Evolutionary conservation across 2,888 invertebrate genomes (phyloP).

Genomic region (Eupithecia abbreviata): DNA sequence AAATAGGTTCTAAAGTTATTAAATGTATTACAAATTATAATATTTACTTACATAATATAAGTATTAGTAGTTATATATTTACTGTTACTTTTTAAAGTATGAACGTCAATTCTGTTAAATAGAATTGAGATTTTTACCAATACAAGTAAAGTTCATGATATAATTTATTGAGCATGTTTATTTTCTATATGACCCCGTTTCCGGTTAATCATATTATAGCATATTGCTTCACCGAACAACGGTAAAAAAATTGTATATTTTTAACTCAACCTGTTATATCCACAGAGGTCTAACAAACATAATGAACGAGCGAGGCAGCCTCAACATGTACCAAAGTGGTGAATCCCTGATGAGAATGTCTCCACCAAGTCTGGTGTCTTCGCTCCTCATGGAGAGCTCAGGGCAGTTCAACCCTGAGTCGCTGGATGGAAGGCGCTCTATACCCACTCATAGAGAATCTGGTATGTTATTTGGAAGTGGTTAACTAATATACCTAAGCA

Average conservation of each 20-base stretch:
- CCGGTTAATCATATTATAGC: too few species aligned
- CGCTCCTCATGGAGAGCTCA: slow-evolving; percentile 78
- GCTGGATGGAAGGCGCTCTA: slow-evolving; percentile 68
- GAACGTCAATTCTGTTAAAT: background rate
- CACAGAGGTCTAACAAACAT: slow-evolving; percentile 70
- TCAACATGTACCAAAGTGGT: slow-evolving; percentile 79
- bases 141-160: background rate
- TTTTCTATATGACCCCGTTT: background rate
- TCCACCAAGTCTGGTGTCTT: slow-evolving; percentile 85
- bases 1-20: too few species aligned
- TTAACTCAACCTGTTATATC: background rate
- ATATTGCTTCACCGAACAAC: too few species aligned
- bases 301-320: slow-evolving; percentile 71
- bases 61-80: too few species aligned
- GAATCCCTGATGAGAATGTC: slow-evolving; percentile 80
- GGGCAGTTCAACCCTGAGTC: slow-evolving; percentile 75
- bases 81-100: too few species aligned
- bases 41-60: too few species aligned
- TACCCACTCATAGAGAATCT: slow-evolving; percentile 65
- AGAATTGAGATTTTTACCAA: background rate
- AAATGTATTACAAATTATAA: too few species aligned
- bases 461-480: slow-evolving; percentile 49
- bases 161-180: too few species aligned
- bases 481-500: slow-evolving; percentile 71
- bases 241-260: background rate